Percentiles rank a stretch among this genome's conserved stretches.
These are phyloP conservation scores for Strix aluco DNA, from an alignment of 2,113 vertebrate species.

Conservation along the genomic window DNA sequence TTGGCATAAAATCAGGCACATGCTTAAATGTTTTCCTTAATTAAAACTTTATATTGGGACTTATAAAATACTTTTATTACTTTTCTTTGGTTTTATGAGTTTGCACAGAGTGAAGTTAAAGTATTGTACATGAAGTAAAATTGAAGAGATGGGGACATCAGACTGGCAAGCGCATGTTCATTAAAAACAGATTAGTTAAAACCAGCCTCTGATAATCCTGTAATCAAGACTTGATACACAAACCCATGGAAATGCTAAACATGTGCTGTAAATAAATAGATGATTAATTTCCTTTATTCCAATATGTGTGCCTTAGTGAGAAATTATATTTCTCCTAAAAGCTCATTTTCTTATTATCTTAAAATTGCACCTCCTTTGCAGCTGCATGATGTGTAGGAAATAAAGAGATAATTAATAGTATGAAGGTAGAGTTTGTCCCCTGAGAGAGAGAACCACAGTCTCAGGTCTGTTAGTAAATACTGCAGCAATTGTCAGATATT, in stretches of 20 bases:
- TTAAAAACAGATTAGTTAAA: constrained; percentile 67
- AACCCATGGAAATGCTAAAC: constrained; percentile 42
- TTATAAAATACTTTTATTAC: constrained; percentile 19
- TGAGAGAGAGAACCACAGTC: not conserved
- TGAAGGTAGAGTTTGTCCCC: not conserved
- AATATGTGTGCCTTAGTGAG: not conserved
- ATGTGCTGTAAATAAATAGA: constrained; percentile 57
- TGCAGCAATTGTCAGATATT: not conserved
- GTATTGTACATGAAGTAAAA: constrained; percentile 14
- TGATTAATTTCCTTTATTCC: constrained; percentile 47
- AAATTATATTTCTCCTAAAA: constrained; percentile 31
- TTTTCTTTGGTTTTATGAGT: constrained; percentile 3
- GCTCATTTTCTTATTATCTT: not conserved
- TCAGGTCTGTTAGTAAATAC: not conserved
- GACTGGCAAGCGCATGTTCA: constrained; percentile 30
- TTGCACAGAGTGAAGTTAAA: not conserved
- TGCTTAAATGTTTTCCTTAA: constrained; percentile 52
- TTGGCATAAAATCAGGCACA: constrained; percentile 34
- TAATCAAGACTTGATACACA: constrained; percentile 58
- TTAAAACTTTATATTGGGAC: constrained; percentile 29
- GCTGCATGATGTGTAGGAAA: not conserved
- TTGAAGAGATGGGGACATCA: not conserved
- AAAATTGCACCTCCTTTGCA: not conserved
- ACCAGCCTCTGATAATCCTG: constrained; percentile 53
- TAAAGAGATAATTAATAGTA: constrained; percentile 24